These are phyloP conservation scores for Melanocharis versteri DNA, from an alignment of 2,113 vertebrate genomes.

Conservation along the genomic window DNA sequence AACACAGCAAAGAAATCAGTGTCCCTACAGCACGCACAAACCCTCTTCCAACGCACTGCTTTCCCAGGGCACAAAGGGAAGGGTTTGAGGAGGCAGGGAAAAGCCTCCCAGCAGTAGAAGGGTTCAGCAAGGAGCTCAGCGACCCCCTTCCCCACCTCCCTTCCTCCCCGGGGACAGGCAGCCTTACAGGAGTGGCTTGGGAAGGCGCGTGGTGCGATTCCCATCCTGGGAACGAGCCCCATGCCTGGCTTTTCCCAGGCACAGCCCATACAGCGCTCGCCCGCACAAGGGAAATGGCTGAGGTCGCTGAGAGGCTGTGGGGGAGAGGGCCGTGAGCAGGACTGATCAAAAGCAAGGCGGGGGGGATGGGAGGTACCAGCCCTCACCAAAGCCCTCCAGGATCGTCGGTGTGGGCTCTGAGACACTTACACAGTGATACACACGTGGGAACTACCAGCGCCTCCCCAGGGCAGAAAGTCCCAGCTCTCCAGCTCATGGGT, in stretches of 20 bases:
- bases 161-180: neutral
- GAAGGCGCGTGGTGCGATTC: neutral
- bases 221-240: neutral
- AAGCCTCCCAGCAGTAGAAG: neutral
- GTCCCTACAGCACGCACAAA: neutral
- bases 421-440: neutral
- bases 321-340: neutral
- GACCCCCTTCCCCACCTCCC: neutral
- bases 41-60: neutral
- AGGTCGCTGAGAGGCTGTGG: neutral
- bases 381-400: neutral
- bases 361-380: neutral
- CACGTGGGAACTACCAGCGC: fast-evolving
- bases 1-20: neutral
- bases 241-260: neutral
- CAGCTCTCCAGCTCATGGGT: neutral
- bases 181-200: neutral
- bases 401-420: neutral
- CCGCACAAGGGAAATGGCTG: neutral
- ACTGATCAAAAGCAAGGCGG: fast-evolving
- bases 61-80: neutral
- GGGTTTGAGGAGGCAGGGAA: neutral
- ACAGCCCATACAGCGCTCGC: neutral
- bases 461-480: fast-evolving
- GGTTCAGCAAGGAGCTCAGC: neutral